Conservation (phyloP, 1,140 invertebrate species). For the Zaprionus vittiger region DNA sequence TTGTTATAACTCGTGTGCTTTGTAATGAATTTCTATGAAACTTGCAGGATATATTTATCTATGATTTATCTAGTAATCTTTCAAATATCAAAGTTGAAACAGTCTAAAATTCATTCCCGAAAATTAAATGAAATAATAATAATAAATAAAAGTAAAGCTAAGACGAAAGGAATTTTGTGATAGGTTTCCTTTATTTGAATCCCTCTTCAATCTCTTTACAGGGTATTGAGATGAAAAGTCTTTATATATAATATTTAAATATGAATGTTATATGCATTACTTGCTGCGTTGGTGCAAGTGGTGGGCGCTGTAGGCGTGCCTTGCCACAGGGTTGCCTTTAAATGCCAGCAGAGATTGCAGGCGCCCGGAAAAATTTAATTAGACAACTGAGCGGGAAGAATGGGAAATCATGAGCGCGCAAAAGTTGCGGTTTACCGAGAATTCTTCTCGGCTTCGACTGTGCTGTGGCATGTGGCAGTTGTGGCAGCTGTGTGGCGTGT, state of each 20-base stretch:
- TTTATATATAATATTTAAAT: constrained; percentile 10
- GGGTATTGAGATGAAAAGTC: constrained; percentile 27
- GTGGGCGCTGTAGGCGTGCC: constrained; percentile 19
- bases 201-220: constrained; percentile 4
- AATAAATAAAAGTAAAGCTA: no score
- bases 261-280: constrained; percentile 9
- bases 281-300: constrained; percentile 50
- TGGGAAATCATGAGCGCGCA: constrained; percentile 41
- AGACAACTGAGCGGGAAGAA: constrained; percentile 60
- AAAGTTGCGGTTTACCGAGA: constrained; percentile 36
- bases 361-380: constrained; percentile 71
- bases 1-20: no score
- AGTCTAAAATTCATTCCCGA: no score
- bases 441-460: constrained; percentile 9
- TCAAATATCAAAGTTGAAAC: no score
- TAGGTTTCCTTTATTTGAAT: no score
- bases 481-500: constrained; percentile 32
- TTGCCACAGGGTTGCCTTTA: constrained; percentile 54
- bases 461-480: constrained; percentile 39
- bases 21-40: not conserved
- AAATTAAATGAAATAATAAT: no score
- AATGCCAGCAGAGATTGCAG: constrained; percentile 65
- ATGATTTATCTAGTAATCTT: no score
- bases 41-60: not conserved
- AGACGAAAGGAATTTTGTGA: no score